Base-by-base conservation (phyloP, 2,797 vertebrate genomes). In the Notolabrus celidotus region DNA sequence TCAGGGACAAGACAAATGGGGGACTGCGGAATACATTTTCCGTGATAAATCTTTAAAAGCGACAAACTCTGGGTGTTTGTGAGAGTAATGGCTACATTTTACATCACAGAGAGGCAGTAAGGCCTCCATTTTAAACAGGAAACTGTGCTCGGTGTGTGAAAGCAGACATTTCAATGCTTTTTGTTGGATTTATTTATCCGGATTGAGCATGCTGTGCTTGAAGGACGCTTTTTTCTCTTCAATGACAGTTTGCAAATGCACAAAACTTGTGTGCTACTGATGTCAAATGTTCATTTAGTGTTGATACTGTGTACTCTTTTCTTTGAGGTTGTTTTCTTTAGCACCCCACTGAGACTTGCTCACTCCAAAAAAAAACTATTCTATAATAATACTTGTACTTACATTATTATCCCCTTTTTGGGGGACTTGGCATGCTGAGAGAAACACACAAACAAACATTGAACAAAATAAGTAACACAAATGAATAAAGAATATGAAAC, bases 1-100 rank as follows among this genome's bases (percentile, higher is more conserved):
- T 50, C 60, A 62, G 54, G 59, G 51, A 54, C 49, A 56, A 73
- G 51, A 88, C 57, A 76, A 86, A 86, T 78, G 63, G 60, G 31
- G 5, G 25, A 19, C 19, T 9, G 29, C 46, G 29, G 53, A 73
- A 77, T 50, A 41, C 17, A 65, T 84, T 84, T 71, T 53, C 36
- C 23, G 39, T 66, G 71, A 84, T 65, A 68, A 80, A 86, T 74
- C 51, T 77, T 62, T 38, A 39, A 70, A 78, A 62, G 62, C 1
- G 9, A 55, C 52, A 75, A 55, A 61, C 1, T 1, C n/a, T 27
- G 20, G 20, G 39, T 54, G 36, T 67, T 82, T 65, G 17, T 36
- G 45, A 65, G 62, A 77, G 81, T 29, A 76, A 74, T 59, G 20
- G 10, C 61, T 23, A 47, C 25, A 71, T 58, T 74, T 65, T 67